These are phyloP conservation scores for Drosophila baimaii DNA, from an alignment of 1,140 invertebrate species.

Conservation along the genomic window DNA sequence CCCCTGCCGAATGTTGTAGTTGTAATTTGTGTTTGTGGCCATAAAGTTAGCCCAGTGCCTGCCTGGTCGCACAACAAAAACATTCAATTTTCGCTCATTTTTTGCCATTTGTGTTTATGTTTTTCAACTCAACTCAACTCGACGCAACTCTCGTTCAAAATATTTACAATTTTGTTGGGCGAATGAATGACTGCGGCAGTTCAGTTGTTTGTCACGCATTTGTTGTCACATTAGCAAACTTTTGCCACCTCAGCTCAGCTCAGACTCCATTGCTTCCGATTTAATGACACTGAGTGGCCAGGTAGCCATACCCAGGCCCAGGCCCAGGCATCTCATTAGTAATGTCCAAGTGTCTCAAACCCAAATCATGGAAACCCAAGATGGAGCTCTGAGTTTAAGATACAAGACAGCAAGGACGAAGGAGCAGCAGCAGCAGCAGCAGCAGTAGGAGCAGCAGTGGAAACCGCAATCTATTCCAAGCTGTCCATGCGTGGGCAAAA, in stretches of 20 bases:
- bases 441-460: constrained; percentile 2
- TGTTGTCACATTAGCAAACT: constrained; percentile 68
- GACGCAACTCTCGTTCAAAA: constrained; percentile 49
- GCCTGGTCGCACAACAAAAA: constrained; percentile 63
- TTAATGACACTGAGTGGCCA: constrained; percentile 55
- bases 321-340: constrained; percentile 51
- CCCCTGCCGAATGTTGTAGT: constrained; percentile 51
- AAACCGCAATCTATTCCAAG: constrained; percentile 39
- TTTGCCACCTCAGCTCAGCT: constrained; percentile 20
- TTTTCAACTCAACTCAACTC: constrained; percentile 34
- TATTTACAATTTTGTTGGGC: constrained; percentile 65
- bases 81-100: constrained; percentile 59
- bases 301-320: too few species aligned
- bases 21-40: constrained; percentile 80
- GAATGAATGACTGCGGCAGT: constrained; percentile 43
- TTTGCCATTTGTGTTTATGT: constrained; percentile 39
- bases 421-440: neutral
- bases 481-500: constrained; percentile 42
- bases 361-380: constrained; percentile 45
- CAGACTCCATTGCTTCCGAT: constrained; percentile 6
- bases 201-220: constrained; percentile 61
- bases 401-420: neutral
- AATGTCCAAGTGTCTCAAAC: constrained; percentile 17
- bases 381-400: constrained; percentile 2
- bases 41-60: constrained; percentile 68